These are phyloP conservation scores for Therioaphis trifolii DNA, from an alignment of 2,888 invertebrate genomes.

Conservation along the genomic window DNA sequence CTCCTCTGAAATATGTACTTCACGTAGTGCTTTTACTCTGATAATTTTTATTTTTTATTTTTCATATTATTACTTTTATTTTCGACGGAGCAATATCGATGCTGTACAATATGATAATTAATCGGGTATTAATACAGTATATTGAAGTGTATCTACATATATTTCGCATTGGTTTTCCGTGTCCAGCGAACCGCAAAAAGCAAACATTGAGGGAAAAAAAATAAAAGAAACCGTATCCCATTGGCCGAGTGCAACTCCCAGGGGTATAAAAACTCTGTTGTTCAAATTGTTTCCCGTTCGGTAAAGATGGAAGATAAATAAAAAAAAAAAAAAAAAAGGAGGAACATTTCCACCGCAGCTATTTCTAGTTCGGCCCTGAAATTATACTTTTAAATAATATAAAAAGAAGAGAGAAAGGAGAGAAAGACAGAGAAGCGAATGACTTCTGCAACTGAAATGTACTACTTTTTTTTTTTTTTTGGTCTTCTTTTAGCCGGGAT, in stretches of 20 bases:
- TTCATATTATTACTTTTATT: slow-evolving; percentile 2
- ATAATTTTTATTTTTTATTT: not conserved
- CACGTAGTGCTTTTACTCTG: not conserved
- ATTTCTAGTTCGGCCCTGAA: slow-evolving; percentile 58
- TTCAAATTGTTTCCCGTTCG: slow-evolving; percentile 63
- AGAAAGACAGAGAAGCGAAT: slow-evolving; percentile 26
- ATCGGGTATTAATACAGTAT: slow-evolving; percentile 60
- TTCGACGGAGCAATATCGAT: not conserved
- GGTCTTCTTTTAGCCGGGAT: slow-evolving; percentile 53
- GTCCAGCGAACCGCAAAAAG: slow-evolving; percentile 51
- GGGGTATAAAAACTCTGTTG: slow-evolving; percentile 57
- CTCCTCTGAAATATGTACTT: slow-evolving; percentile 39
- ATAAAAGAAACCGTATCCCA: slow-evolving; percentile 44
- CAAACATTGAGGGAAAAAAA: slow-evolving; percentile 51
- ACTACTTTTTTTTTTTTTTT: slow-evolving; percentile 43
- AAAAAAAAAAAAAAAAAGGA: slow-evolving; percentile 37
- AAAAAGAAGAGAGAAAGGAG: slow-evolving; percentile 34
- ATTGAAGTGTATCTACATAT: slow-evolving; percentile 43
- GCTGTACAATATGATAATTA: slow-evolving; percentile 48
- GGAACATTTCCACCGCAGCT: slow-evolving; percentile 44
- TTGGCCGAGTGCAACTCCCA: slow-evolving; percentile 39
- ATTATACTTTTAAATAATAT: slow-evolving; percentile 62
- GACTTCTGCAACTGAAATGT: slow-evolving; percentile 52
- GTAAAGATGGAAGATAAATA: slow-evolving; percentile 57
- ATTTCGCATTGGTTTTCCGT: slow-evolving; percentile 48